phyloP scores from a whole-genome alignment of 2,888 invertebrate genomes.

The Hirtodrosophila cameraria region DNA sequence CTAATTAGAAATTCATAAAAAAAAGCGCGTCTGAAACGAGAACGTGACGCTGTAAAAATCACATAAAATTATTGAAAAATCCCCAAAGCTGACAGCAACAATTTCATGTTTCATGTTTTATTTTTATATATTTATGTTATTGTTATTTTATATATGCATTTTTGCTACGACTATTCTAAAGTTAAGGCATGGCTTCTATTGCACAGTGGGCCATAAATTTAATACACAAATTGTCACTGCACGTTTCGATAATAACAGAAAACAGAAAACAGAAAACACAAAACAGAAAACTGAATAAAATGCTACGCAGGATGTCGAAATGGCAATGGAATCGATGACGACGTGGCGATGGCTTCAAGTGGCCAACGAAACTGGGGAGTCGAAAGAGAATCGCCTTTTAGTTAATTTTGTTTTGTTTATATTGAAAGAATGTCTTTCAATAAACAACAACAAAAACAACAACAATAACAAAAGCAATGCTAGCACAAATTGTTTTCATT shows the following conservation, averaged over 20 bases:
- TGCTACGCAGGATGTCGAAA: conserved; percentile 60
- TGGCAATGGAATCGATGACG: conserved; percentile 40
- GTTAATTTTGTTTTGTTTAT: conserved; percentile 53
- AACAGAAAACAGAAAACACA: no score
- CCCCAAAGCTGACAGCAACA: conserved; percentile 12
- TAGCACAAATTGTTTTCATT: conserved; percentile 45
- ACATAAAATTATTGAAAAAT: conserved; percentile 47
- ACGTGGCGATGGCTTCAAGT: conserved; percentile 58
- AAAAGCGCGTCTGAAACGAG: conserved; percentile 12
- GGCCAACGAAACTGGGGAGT: conserved; percentile 20
- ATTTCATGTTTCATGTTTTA: conserved; percentile 2
- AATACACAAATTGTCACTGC: conserved; percentile 62
- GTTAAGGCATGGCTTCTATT: conserved; percentile 44
- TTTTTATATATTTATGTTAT: not conserved
- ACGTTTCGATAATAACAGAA: conserved; percentile 62
- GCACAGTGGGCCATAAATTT: conserved; percentile 62
- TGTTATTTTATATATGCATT: conserved; percentile 4
- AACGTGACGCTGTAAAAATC: conserved; percentile 64
- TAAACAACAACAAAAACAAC: conserved; percentile 39
- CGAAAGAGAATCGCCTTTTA: conserved; percentile 22
- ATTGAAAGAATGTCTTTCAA: conserved; percentile 35
- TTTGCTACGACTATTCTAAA: conserved; percentile 7
- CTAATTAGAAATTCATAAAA: conserved; percentile 75
- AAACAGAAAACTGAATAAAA: conserved; percentile 31
- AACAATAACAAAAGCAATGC: conserved; percentile 3